A percentile compares a stretch with the other conserved stretches of the same genome.
Conservation (phyloP, 2,113 vertebrate species). For the Steatornis caripensis region DNA sequence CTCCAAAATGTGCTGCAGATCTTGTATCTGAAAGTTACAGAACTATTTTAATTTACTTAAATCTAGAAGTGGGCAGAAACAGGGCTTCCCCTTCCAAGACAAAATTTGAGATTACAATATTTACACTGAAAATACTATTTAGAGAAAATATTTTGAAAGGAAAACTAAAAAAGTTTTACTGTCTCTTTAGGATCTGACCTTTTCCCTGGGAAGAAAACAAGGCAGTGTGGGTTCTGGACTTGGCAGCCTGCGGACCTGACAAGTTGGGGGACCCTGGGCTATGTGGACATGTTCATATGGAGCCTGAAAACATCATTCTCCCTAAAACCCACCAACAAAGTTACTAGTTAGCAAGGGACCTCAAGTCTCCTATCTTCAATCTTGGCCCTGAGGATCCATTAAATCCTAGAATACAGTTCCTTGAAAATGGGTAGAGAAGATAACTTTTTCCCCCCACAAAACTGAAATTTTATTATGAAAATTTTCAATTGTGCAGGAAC, state of each 20-base stretch:
- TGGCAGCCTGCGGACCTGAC: not conserved
- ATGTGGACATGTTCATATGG: not conserved
- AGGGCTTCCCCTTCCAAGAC: not conserved
- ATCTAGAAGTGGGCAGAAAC: not conserved
- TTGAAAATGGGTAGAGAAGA: not conserved
- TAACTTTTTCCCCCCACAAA: not conserved
- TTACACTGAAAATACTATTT: not conserved
- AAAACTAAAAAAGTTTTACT: not conserved
- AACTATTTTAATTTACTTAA: not conserved
- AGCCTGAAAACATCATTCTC: not conserved
- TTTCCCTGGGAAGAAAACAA: not conserved
- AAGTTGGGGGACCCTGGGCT: not conserved
- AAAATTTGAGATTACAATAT: not conserved
- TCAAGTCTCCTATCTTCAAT: not conserved
- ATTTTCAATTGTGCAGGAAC: not conserved
- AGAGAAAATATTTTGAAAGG: not conserved
- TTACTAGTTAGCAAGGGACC: not conserved
- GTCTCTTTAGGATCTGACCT: not conserved
- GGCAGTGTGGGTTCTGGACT: not conserved
- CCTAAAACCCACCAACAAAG: not conserved
- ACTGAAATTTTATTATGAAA: not conserved
- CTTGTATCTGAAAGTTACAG: conserved; percentile 72
- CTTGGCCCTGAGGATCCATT: not conserved
- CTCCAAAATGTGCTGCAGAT: conserved; percentile 77
- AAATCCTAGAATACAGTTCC: not conserved